phyloP scores from a whole-genome alignment of 1,140 invertebrate species.

The Psix sp. region DNA sequence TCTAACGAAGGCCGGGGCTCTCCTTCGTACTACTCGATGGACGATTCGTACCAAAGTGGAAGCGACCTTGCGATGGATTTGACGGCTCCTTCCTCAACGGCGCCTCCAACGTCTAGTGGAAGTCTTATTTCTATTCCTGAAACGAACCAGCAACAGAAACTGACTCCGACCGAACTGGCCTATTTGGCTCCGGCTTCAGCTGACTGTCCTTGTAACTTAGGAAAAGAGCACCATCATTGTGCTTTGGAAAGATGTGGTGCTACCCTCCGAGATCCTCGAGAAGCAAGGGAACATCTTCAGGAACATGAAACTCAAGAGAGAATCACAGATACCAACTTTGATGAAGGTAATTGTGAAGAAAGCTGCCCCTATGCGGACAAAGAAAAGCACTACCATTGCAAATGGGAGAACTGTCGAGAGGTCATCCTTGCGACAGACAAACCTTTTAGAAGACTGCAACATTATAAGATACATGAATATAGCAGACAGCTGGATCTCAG shows the following conservation, averaged over 20 bases:
- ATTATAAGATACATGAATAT: slow-evolving; percentile 91
- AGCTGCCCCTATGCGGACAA: slow-evolving; percentile 87
- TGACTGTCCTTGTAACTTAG: slow-evolving; percentile 70
- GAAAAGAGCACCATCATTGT: slow-evolving; percentile 73
- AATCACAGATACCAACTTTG: slow-evolving; percentile 88
- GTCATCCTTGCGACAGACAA: slow-evolving; percentile 89
- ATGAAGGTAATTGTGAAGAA: slow-evolving; percentile 82
- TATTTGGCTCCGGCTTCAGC: slow-evolving; percentile 63
- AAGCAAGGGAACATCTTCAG: slow-evolving; percentile 89
- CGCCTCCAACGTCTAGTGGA: slow-evolving; percentile 60
- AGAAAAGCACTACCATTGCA: slow-evolving; percentile 92
- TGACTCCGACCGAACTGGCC: slow-evolving; percentile 64
- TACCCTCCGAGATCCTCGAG: slow-evolving; percentile 72
- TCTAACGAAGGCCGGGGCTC: slow-evolving; percentile 76
- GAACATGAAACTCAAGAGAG: slow-evolving; percentile 92
- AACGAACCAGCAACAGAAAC: slow-evolving; percentile 54
- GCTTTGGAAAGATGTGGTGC: slow-evolving; percentile 71
- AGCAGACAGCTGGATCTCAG: slow-evolving; percentile 73
- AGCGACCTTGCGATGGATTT: slow-evolving; percentile 75
- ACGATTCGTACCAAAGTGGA: slow-evolving; percentile 74
- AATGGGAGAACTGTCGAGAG: slow-evolving; percentile 90
- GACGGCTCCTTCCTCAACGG: slow-evolving; percentile 66
- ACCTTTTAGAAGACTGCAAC: slow-evolving; percentile 90
- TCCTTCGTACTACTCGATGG: slow-evolving; percentile 73
- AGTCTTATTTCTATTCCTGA: slow-evolving; percentile 47